These are phyloP conservation scores for Drosophila rufa DNA, from an alignment of 1,140 invertebrate genomes.

Conservation along the genomic window DNA sequence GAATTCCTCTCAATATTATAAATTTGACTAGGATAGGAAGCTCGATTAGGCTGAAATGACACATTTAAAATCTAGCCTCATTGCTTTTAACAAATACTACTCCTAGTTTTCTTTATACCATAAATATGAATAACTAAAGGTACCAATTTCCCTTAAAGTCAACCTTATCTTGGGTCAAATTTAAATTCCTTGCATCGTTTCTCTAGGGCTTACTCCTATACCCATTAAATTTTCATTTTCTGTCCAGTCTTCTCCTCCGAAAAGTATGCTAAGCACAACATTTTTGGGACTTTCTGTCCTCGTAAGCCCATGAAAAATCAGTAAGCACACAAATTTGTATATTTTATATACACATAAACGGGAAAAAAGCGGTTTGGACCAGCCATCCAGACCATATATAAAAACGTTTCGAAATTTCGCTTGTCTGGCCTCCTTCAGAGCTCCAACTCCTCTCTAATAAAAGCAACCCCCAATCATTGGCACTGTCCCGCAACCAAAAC, in stretches of 20 bases:
- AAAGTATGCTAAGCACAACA: slow-evolving; percentile 1
- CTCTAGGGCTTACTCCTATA: neutral
- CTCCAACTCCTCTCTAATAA: slow-evolving; percentile 25
- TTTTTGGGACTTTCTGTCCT: neutral
- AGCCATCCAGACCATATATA: slow-evolving; percentile 45
- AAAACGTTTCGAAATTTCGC: slow-evolving; percentile 38
- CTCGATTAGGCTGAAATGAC: no score
- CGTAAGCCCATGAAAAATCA: slow-evolving; percentile 12
- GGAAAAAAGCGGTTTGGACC: slow-evolving; percentile 29
- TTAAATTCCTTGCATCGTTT: neutral
- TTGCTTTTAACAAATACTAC: no score
- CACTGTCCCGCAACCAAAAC: slow-evolving; percentile 29
- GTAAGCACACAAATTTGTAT: slow-evolving; percentile 34
- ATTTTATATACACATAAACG: slow-evolving; percentile 49
- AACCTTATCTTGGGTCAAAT: neutral
- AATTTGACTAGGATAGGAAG: no score
- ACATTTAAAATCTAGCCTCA: no score
- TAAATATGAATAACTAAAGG: no score
- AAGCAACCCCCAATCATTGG: slow-evolving; percentile 67
- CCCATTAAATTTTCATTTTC: neutral
- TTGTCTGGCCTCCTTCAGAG: slow-evolving; percentile 36
- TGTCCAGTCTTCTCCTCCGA: neutral
- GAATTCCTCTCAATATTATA: no score
- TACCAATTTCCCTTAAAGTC: neutral
- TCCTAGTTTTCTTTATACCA: neutral